phyloP scores from a whole-genome alignment of 1,140 invertebrate genomes.

The Ganaspis sp. region DNA sequence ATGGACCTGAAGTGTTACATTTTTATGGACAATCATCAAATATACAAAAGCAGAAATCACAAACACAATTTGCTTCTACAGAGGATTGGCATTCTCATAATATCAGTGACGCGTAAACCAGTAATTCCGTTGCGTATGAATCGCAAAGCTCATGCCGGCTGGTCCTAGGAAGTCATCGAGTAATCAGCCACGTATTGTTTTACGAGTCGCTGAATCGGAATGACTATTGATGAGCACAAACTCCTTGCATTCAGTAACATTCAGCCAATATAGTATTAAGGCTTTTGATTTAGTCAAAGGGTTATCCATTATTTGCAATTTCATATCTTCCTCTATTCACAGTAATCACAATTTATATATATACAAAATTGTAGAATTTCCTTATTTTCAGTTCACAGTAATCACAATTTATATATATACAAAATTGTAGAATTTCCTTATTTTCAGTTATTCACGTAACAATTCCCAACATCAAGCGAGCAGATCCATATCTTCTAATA shows the following conservation, averaged over 20 bases:
- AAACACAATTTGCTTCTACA: constrained; percentile 43
- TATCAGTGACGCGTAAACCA: constrained; percentile 49
- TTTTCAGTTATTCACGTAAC: too few species aligned
- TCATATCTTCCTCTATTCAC: neutral
- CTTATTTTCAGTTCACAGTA: neutral
- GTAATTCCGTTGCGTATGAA: constrained; percentile 58
- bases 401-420: neutral
- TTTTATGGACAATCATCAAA: constrained; percentile 47
- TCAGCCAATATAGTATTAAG: constrained; percentile 20
- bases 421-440: neutral
- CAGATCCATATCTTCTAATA: too few species aligned
- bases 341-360: neutral
- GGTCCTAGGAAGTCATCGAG: constrained; percentile 58
- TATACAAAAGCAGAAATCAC: constrained; percentile 46
- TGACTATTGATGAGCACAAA: constrained; percentile 59
- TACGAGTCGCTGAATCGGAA: constrained; percentile 71
- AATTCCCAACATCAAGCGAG: too few species aligned
- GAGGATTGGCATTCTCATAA: constrained; percentile 53
- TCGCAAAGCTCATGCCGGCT: constrained; percentile 40
- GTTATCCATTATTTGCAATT: neutral
- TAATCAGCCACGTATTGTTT: constrained; percentile 76
- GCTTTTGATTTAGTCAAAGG: constrained; percentile 27
- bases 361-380: neutral
- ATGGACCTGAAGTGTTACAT: neutral
- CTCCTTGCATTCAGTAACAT: constrained; percentile 27